phyloP scores from a whole-genome alignment of 2,113 vertebrate species.

The Lamprotornis superbus region DNA sequence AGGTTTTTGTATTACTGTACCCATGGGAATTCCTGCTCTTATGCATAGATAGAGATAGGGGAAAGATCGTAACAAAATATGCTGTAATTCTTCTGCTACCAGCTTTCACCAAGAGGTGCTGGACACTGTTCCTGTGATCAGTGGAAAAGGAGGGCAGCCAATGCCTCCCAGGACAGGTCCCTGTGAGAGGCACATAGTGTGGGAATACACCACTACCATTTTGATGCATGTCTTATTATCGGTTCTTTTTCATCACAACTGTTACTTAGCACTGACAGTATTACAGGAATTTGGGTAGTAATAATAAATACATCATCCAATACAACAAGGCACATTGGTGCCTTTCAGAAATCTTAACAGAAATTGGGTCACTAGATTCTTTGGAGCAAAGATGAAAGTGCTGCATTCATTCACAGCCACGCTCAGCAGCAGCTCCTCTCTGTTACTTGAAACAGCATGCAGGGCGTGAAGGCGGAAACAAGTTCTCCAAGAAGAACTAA shows the following conservation, averaged over 20 bases:
- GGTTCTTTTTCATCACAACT: neutral
- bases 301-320: neutral
- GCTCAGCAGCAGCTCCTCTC: neutral
- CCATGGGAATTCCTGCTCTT: neutral
- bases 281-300: neutral
- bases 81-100: neutral
- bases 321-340: neutral
- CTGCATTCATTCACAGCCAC: neutral
- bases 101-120: neutral
- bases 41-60: neutral
- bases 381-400: neutral
- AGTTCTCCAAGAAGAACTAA: neutral
- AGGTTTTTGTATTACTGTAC: neutral
- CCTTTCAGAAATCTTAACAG: neutral
- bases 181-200: fast-evolving
- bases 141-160: neutral
- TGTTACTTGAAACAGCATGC: neutral
- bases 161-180: neutral
- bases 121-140: neutral
- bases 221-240: neutral
- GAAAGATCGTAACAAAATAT: neutral
- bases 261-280: neutral
- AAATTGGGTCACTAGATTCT: neutral
- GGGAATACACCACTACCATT: neutral
- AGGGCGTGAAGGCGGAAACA: neutral